Evolutionary conservation across 2,113 vertebrate species (phyloP).

Genomic region (Solenodon paradoxus): DNA sequence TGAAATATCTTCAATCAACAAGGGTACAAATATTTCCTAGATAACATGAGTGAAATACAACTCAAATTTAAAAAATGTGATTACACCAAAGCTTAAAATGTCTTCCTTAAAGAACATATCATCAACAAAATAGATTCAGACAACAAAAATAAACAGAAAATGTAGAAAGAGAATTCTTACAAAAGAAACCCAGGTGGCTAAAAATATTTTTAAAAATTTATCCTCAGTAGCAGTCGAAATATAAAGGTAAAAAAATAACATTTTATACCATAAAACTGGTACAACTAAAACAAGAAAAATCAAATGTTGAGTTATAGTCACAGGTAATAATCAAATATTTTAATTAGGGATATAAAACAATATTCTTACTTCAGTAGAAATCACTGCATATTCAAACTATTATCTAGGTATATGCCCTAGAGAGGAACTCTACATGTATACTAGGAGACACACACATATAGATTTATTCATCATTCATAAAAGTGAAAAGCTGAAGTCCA

Average conservation of each 20-base stretch:
- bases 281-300: not conserved
- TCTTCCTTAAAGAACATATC: not conserved
- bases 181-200: not conserved
- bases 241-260: not conserved
- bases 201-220: not conserved
- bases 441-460: not conserved
- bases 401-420: not conserved
- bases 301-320: not conserved
- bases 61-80: not conserved
- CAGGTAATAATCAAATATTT: not conserved
- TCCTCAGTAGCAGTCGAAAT: not conserved
- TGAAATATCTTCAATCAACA: not conserved
- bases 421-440: not conserved
- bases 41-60: not conserved
- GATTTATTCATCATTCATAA: not conserved
- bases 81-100: not conserved
- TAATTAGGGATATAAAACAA: not conserved
- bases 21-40: not conserved
- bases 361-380: not conserved
- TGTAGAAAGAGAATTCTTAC: not conserved
- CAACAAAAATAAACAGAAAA: not conserved
- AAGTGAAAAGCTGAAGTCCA: not conserved
- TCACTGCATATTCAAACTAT: not conserved
- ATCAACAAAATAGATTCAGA: not conserved
- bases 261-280: not conserved